Percentiles rank a stretch among this genome's conserved stretches.
phyloP scores from a whole-genome alignment of 2,888 invertebrate species.

The Phyto melanocephala region DNA sequence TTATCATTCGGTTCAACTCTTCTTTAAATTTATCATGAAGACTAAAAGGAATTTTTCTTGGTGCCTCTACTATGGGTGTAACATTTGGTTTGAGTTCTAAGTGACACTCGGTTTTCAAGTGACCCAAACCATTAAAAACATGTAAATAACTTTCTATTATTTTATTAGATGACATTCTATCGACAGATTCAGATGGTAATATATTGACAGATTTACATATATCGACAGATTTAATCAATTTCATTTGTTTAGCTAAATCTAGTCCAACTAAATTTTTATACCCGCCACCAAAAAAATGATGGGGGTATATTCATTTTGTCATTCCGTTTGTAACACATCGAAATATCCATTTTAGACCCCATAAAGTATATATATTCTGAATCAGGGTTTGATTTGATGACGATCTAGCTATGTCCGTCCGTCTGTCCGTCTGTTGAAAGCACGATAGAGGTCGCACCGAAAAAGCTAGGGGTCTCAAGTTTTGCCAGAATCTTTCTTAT shows the following conservation, averaged over 20 bases:
- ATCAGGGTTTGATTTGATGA: no score
- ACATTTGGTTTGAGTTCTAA: conserved; percentile 24
- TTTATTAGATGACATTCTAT: not conserved
- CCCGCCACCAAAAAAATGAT: no score
- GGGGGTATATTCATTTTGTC: no score
- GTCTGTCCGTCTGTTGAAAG: no score
- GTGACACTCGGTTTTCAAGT: conserved; percentile 15
- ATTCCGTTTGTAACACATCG: no score
- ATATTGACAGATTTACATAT: not conserved
- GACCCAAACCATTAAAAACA: conserved; percentile 12
- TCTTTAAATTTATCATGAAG: conserved; percentile 30
- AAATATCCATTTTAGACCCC: no score
- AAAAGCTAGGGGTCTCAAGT: no score
- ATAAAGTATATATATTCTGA: no score
- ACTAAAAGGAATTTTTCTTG: conserved; percentile 45
- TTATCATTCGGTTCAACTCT: conserved; percentile 43
- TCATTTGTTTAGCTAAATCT: not conserved
- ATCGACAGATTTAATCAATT: not conserved
- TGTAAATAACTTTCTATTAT: not conserved
- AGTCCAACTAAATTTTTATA: not conserved
- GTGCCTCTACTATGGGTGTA: conserved; percentile 23
- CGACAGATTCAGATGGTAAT: not conserved
- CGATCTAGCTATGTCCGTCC: no score
- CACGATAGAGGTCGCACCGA: no score
- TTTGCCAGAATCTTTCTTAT: no score